These are phyloP conservation scores for Stegastes partitus DNA, from an alignment of 2,113 vertebrate species.

Conservation along the genomic window DNA sequence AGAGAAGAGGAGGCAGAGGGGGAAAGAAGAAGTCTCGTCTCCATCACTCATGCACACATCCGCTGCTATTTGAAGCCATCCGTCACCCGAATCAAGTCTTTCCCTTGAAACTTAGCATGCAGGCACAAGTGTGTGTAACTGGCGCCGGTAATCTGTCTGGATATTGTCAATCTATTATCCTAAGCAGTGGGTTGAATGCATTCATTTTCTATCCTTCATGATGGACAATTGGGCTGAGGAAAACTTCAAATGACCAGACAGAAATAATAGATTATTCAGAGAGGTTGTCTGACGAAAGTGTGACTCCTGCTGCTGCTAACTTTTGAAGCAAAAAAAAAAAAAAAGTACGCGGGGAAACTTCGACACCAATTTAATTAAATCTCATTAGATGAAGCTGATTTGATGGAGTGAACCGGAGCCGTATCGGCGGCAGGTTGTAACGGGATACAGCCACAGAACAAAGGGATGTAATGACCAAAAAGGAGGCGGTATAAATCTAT, in stretches of 20 bases:
- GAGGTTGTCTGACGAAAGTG: neutral
- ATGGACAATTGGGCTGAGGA: slow-evolving; percentile 44
- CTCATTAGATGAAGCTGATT: slow-evolving; percentile 40
- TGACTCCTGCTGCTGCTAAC: slow-evolving; percentile 23
- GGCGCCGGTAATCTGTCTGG: slow-evolving; percentile 56
- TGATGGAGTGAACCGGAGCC: slow-evolving; percentile 24
- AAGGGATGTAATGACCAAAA: slow-evolving; percentile 3
- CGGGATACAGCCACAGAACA: slow-evolving; percentile 3
- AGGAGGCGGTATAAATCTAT: neutral
- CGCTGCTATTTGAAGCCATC: slow-evolving; percentile 59
- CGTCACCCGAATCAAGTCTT: slow-evolving; percentile 51
- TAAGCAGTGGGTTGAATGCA: slow-evolving; percentile 50
- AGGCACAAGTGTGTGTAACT: slow-evolving; percentile 45
- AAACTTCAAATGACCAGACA: slow-evolving; percentile 46
- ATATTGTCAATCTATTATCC: slow-evolving; percentile 56
- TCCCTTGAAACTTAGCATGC: slow-evolving; percentile 60
- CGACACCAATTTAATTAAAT: slow-evolving; percentile 45
- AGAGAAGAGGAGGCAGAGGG: no score
- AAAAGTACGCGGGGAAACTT: neutral
- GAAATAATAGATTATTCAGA: slow-evolving; percentile 37
- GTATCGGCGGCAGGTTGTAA: slow-evolving; percentile 17
- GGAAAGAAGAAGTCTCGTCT: slow-evolving; percentile 24
- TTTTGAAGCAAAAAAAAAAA: slow-evolving; percentile 31
- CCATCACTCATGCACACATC: slow-evolving; percentile 56
- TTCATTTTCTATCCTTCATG: slow-evolving; percentile 49